These are phyloP conservation scores for Heliconius aoede DNA, from an alignment of 2,888 invertebrate genomes.

Conservation along the genomic window DNA sequence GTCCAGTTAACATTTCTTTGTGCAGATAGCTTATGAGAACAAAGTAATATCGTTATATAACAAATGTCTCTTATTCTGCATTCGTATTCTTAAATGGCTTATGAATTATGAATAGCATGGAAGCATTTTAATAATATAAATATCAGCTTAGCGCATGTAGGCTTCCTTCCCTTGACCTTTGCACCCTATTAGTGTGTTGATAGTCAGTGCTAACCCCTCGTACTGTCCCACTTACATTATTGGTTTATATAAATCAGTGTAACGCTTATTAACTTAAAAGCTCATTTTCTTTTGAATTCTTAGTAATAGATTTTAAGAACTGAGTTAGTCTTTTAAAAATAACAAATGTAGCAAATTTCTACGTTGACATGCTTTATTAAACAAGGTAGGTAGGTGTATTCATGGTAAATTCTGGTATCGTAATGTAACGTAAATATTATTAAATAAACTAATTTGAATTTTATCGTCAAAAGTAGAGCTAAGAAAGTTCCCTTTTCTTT, in stretches of 20 bases:
- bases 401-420: too few relatives aligned
- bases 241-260: conserved; percentile 33
- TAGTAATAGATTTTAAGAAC: not conserved
- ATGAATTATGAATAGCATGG: conserved; percentile 30
- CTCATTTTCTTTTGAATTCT: not conserved
- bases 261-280: conserved; percentile 37
- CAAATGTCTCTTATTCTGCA: conserved; percentile 5
- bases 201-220: conserved; percentile 33
- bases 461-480: too few relatives aligned
- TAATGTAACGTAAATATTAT: too few relatives aligned
- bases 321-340: too few relatives aligned
- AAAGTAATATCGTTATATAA: conserved; percentile 16
- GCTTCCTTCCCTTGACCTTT: conserved; percentile 43
- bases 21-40: not conserved
- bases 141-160: conserved; percentile 35
- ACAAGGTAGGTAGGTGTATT: too few relatives aligned
- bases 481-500: too few relatives aligned
- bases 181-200: conserved; percentile 34
- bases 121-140: conserved; percentile 37
- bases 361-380: too few relatives aligned
- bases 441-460: too few relatives aligned
- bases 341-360: too few relatives aligned
- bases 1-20: conserved; percentile 3
- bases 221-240: conserved; percentile 34
- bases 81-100: conserved; percentile 29